phyloP scores from a whole-genome alignment of 2,888 invertebrate species.

The Agriopis marginaria region DNA sequence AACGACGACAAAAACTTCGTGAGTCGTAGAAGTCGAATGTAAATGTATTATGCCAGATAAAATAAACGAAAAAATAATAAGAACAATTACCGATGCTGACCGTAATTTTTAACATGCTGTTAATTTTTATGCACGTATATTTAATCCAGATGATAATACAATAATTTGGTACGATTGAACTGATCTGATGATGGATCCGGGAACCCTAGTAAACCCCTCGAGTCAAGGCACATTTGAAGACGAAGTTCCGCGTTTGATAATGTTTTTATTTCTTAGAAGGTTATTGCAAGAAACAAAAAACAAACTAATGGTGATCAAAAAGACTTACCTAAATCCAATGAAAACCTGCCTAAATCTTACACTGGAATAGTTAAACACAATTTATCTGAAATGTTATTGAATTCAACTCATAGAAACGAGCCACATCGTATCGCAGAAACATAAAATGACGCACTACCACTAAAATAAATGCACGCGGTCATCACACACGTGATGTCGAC shows the following conservation, averaged over 20 bases:
- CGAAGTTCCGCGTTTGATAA: background rate
- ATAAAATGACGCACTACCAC: constrained; percentile 7
- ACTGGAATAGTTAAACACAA: background rate
- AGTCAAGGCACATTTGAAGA: no score
- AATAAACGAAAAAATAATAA: no score
- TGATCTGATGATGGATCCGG: no score
- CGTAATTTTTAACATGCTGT: no score
- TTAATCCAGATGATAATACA: no score
- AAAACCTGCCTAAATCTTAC: background rate
- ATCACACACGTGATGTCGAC: background rate
- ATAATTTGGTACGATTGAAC: no score
- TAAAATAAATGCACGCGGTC: constrained; percentile 2
- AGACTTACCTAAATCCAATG: background rate
- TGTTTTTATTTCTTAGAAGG: background rate
- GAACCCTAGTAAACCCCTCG: no score
- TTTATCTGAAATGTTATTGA: background rate
- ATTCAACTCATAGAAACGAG: constrained; percentile 1
- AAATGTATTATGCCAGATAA: no score
- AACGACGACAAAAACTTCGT: no score
- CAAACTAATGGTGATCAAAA: background rate
- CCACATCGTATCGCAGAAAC: background rate
- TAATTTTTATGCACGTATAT: no score
- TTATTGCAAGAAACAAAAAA: background rate
- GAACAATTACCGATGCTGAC: no score
- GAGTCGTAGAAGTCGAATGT: no score